Evolutionary conservation across 2,888 invertebrate species (phyloP), one percentile per base, ranked within the genome.

Genomic region (Drosophila sordidapex): DNA sequence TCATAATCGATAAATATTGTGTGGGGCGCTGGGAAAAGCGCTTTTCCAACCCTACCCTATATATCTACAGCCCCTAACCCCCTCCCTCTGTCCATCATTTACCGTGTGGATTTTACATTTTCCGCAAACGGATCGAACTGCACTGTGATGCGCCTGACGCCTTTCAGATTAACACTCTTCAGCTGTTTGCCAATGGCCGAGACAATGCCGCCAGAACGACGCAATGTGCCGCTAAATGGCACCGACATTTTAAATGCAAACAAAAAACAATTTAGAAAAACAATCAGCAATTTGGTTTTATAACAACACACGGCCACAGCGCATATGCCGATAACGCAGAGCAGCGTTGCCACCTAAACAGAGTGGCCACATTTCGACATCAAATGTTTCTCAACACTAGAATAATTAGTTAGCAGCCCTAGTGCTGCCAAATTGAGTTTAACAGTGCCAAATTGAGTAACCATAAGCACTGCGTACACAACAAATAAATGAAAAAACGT

Each of bases 41-140:
- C 64, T 83, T 78, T 88, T 79, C 85, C 82, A 76, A 77, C 68
- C 76, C 76, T 75, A 76, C 68, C 76, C 76, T 70, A 72, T 61
- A 11, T 21, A 31, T 29, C 49, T 33, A 51, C 43, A 36, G 25
- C 36, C 51, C 46, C 29, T 40, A 15, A 4, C 21, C 40, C 27
- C 49, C 29, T 25, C n/a, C 36, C 46, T 29, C 10, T 10, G 3
- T 29, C 51, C 7, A 54, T 81, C 65, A 76, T 89, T 90, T 91
- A 94, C 94, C 94, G 94, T 73, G 94, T 94, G 56, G 94, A 94
- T 73, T 93, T 94, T 67, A 96, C 95, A 93, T 96, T 95, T 84
- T 95, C 94, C 83, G 95, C 94, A 93, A 98, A 98, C 6, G 98
- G 98, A 94, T 98, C 98, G 91, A 98, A 97, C 93, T 96, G 95